These are phyloP conservation scores for Hippoglossus stenolepis DNA, from an alignment of 2,113 vertebrate genomes.

Conservation along the genomic window DNA sequence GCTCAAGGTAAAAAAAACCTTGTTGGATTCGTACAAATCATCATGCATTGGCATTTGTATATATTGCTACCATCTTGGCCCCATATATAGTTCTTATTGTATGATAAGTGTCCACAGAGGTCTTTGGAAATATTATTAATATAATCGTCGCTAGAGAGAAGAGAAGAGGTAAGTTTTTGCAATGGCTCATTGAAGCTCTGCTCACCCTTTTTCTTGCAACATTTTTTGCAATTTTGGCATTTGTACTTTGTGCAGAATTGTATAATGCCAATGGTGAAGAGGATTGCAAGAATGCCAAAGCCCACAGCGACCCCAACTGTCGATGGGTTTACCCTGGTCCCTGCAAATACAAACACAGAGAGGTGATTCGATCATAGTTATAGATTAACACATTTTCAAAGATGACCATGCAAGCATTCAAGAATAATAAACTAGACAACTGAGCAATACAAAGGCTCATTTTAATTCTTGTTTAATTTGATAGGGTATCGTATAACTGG, in stretches of 20 bases:
- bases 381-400: not conserved
- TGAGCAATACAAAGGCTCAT: not conserved
- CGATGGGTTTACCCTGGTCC: constrained; percentile 57
- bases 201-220: constrained; percentile 77
- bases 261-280: constrained; percentile 70
- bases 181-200: not conserved
- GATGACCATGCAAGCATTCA: not conserved
- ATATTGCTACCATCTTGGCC: no score
- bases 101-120: no score
- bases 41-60: no score
- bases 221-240: constrained; percentile 71
- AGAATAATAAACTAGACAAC: constrained; percentile 1
- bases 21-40: no score
- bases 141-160: not conserved
- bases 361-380: not conserved
- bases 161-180: not conserved
- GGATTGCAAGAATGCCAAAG: constrained; percentile 72
- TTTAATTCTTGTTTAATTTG: not conserved
- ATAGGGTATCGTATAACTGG: not conserved
- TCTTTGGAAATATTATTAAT: not conserved
- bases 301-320: constrained; percentile 72
- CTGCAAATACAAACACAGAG: constrained; percentile 51
- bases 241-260: constrained; percentile 75
- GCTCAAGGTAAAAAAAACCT: no score
- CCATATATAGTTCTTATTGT: no score